Conservation (phyloP, 2,797 vertebrate species). For the Hyperoplus lanceolatus region DNA sequence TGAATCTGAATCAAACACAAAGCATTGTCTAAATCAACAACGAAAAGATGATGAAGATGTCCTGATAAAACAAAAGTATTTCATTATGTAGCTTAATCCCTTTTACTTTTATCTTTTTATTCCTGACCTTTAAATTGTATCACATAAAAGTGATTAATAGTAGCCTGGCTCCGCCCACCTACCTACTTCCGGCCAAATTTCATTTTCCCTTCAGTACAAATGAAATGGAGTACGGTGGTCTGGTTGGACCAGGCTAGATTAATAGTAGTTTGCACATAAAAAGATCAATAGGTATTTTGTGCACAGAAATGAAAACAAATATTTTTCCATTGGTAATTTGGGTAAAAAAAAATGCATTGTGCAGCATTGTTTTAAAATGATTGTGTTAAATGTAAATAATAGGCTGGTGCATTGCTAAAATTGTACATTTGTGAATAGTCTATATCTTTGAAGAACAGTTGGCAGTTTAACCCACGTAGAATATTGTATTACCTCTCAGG, state of each 20-base stretch:
- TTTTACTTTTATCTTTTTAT: neutral
- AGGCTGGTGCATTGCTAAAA: constrained; percentile 26
- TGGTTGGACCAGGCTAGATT: too few species aligned
- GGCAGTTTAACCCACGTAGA: constrained; percentile 17
- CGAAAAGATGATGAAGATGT: constrained; percentile 6
- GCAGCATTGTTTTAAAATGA: constrained; percentile 13
- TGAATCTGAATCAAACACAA: neutral
- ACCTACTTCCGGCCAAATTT: too few species aligned
- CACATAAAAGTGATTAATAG: neutral
- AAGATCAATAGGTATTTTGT: constrained; percentile 42
- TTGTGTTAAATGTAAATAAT: constrained; percentile 25
- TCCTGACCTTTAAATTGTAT: neutral
- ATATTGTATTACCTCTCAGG: constrained; percentile 58
- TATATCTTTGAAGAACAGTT: constrained; percentile 7
- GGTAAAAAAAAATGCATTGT: constrained; percentile 12
- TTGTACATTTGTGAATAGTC: constrained; percentile 24
- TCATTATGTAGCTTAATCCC: constrained; percentile 6
- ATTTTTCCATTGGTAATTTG: neutral
- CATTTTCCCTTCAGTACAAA: too few species aligned
- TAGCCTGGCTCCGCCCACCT: too few species aligned
- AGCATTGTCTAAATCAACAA: constrained; percentile 1
- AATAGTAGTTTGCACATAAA: constrained; percentile 12
- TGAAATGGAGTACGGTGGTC: too few species aligned
- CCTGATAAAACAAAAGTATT: constrained; percentile 33
- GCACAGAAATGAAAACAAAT: constrained; percentile 1